Evolutionary conservation across 1,140 invertebrate species (phyloP), one percentile per base, ranked within the genome.

Genomic region (Lordiphosa stackelbergi): DNA sequence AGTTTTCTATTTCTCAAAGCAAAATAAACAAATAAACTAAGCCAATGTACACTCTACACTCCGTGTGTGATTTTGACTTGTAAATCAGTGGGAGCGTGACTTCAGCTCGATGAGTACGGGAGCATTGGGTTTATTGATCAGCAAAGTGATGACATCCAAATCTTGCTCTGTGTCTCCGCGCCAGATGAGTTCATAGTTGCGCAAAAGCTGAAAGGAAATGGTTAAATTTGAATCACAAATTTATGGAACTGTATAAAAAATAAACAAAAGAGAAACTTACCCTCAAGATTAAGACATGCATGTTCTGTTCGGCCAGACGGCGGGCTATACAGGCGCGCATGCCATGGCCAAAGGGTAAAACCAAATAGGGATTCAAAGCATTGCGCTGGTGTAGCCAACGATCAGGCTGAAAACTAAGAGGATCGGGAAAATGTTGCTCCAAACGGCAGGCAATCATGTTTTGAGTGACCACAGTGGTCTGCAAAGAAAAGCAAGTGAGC

Each of bases 301-400:
- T 92, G 87, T 95, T 95, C 88, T 97, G 95, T 79, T 97, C 95
- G 5, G 96, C 96, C 42, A 98, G 89, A 81, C 95, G 90, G 77
- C 95, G 90, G 2, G 96, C 96, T 43, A 97, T 95, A 70, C 97
- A 98, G 7, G 94, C 91, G 56, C 97, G 89, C 16, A 94, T 91
- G 0, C 97, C 97, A 87, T 96, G 94, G 1, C 96, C 96, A 88
- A 98, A 98, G 0, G 96, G 96, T 40, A 97, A 79, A 3, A 93
- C 90, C 2, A 95, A 87, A 86, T 93, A 97, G 0, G 95, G 95
- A 89, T 95, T 92, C 40, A 91, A 75, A 7, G 90, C 88, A 37
- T 49, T 65, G 5, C 66, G 54, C 19, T 81, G 61, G 19, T 69
- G 90, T 2, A 95, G 74, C 94, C 94, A 96, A 37, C 95, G 89